Percentiles rank a stretch among this genome's conserved stretches.
These are phyloP conservation scores for Lymantria monacha DNA, from an alignment of 2,888 invertebrate species.

Conservation along the genomic window DNA sequence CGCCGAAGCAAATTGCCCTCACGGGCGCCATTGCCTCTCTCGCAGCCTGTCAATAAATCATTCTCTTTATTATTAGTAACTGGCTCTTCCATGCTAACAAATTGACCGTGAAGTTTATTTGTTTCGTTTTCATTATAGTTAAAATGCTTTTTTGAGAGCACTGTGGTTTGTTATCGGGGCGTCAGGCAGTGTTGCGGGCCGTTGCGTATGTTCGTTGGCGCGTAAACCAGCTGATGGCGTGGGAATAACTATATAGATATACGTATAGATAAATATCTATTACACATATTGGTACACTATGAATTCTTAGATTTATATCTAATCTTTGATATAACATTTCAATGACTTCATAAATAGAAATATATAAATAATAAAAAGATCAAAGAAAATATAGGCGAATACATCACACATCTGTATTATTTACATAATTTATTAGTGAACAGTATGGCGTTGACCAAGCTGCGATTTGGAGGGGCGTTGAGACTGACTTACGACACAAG, in stretches of 20 bases:
- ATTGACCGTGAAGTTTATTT: conserved; percentile 13
- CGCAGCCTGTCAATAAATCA: conserved; percentile 59
- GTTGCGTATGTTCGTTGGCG: conserved; percentile 58
- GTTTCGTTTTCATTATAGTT: conserved; percentile 1
- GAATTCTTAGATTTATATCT: conserved; percentile 18
- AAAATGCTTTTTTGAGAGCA: conserved; percentile 8
- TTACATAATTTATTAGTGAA: conserved; percentile 12
- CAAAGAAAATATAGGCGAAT: conserved; percentile 1
- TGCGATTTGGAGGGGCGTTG: conserved; percentile 19
- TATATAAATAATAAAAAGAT: neutral
- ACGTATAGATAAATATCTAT: conserved; percentile 33
- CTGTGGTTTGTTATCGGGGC: conserved; percentile 30
- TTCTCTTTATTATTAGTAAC: conserved; percentile 43
- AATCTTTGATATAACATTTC: too few relatives aligned
- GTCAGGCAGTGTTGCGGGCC: conserved; percentile 47
- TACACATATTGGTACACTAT: conserved; percentile 22
- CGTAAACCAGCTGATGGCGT: conserved; percentile 75
- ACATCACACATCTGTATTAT: conserved; percentile 3
- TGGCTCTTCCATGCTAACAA: conserved; percentile 15
- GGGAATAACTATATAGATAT: conserved; percentile 66
- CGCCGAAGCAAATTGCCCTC: conserved; percentile 55
- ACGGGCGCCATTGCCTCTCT: conserved; percentile 43
- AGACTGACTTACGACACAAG: conserved; percentile 36
- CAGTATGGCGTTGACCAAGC: conserved; percentile 18
- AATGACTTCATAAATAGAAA: too few relatives aligned